Percentiles rank a stretch among this genome's conserved stretches.
Evolutionary conservation across 2,797 vertebrate species (phyloP).

Genomic region (Dendrocincla fuliginosa): DNA sequence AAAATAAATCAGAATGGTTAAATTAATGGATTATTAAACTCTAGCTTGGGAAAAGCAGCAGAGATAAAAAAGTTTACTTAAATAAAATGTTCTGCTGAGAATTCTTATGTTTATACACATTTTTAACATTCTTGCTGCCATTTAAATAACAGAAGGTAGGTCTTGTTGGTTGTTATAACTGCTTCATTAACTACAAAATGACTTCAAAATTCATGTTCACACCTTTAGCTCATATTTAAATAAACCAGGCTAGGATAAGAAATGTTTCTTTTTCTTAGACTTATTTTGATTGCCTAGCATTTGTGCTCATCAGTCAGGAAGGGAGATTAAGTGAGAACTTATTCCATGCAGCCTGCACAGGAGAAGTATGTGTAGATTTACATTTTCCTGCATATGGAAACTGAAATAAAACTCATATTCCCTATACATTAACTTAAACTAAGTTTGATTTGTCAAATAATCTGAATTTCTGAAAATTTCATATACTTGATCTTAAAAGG

Average conservation of each 20-base stretch:
- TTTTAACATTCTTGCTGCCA: background rate
- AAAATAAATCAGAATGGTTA: background rate
- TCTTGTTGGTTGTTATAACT: background rate
- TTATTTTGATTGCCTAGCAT: slow-evolving; percentile 1
- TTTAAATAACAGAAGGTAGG: slow-evolving; percentile 27
- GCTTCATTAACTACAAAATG: slow-evolving; percentile 48
- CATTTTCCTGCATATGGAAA: background rate
- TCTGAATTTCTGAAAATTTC: background rate
- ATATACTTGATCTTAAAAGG: background rate
- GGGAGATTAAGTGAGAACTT: background rate
- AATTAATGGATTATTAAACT: background rate
- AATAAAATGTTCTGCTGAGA: background rate
- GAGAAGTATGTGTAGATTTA: background rate
- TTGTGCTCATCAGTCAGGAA: slow-evolving; percentile 3
- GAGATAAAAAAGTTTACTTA: slow-evolving; percentile 14
- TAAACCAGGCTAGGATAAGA: background rate
- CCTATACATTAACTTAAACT: background rate
- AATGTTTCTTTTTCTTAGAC: slow-evolving; percentile 20
- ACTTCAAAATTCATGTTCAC: slow-evolving; percentile 4
- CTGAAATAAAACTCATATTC: background rate
- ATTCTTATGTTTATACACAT: background rate
- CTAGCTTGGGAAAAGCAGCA: background rate
- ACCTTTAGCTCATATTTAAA: slow-evolving; percentile 13
- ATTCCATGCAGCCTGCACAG: background rate
- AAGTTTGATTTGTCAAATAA: background rate